phyloP scores from a whole-genome alignment of 2,113 vertebrate genomes.

The Pterocles gutturalis region DNA sequence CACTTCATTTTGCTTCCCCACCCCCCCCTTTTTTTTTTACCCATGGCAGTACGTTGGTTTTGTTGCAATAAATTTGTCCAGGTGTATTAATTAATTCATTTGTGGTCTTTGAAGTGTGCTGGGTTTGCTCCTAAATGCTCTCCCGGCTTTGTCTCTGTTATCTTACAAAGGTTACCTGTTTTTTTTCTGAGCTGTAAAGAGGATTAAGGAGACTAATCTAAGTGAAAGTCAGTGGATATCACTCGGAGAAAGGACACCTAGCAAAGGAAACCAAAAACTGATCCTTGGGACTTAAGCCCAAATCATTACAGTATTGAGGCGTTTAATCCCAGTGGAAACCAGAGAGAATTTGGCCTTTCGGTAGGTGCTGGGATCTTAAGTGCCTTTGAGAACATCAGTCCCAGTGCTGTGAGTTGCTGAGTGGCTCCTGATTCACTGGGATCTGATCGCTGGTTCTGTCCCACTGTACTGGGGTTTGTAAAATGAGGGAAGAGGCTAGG shows the following conservation, averaged over 20 bases:
- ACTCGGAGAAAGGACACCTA: not conserved
- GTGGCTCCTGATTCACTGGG: fast-evolving
- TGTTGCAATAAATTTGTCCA: fast-evolving
- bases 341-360: too few species aligned
- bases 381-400: not conserved
- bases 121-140: not conserved
- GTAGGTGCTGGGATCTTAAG: not conserved
- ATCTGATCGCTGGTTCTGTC: not conserved
- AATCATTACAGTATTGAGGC: fast-evolving
- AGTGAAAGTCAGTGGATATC: not conserved
- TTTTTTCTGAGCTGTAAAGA: not conserved
- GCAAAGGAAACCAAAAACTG: not conserved
- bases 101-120: not conserved
- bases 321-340: not conserved
- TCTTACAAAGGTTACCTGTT: not conserved
- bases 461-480: fast-evolving
- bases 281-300: not conserved
- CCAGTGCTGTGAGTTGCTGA: fast-evolving
- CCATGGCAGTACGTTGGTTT: fast-evolving
- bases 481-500: fast-evolving
- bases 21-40: too few species aligned
- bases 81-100: not conserved
- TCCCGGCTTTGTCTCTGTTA: not conserved
- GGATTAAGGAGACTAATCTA: not conserved
- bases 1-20: fast-evolving